phyloP scores from a whole-genome alignment of 2,797 vertebrate species.

The Micrastur ruficollis region DNA sequence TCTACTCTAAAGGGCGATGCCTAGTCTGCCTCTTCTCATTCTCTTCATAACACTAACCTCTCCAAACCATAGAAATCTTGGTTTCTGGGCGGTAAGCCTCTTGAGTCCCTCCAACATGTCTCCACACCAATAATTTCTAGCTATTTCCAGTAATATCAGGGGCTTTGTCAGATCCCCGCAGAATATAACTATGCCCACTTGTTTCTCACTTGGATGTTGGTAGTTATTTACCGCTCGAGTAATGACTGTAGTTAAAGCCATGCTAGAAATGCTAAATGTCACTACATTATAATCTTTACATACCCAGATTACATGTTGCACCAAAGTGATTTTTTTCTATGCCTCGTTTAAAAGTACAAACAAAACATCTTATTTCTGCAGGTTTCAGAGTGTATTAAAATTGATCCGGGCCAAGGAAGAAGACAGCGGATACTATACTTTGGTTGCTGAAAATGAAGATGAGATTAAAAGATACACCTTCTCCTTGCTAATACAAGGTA shows the following conservation, averaged over 20 bases:
- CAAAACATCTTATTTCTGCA: slow-evolving; percentile 39
- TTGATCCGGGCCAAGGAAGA: slow-evolving; percentile 95
- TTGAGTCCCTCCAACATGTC: background rate
- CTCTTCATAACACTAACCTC: background rate
- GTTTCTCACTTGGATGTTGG: background rate
- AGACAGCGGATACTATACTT: slow-evolving; percentile 94
- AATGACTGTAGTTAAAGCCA: background rate
- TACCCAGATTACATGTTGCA: background rate
- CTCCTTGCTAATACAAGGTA: slow-evolving; percentile 91
- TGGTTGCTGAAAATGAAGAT: slow-evolving; percentile 86
- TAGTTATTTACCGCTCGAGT: background rate
- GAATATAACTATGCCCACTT: background rate
- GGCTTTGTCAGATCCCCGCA: background rate
- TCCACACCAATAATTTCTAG: background rate
- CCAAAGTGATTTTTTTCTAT: background rate
- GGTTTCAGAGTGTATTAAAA: slow-evolving; percentile 87
- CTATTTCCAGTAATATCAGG: background rate
- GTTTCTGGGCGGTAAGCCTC: background rate
- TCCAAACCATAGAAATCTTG: background rate
- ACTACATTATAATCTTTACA: background rate
- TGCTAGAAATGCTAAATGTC: background rate
- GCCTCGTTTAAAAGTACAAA: background rate
- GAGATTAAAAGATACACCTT: slow-evolving; percentile 82
- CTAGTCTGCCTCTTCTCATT: background rate
- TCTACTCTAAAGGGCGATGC: background rate